Evolutionary conservation across 2,113 vertebrate species (phyloP), one percentile per base, ranked within the genome.

Genomic region (Takifugu bimaculatus): DNA sequence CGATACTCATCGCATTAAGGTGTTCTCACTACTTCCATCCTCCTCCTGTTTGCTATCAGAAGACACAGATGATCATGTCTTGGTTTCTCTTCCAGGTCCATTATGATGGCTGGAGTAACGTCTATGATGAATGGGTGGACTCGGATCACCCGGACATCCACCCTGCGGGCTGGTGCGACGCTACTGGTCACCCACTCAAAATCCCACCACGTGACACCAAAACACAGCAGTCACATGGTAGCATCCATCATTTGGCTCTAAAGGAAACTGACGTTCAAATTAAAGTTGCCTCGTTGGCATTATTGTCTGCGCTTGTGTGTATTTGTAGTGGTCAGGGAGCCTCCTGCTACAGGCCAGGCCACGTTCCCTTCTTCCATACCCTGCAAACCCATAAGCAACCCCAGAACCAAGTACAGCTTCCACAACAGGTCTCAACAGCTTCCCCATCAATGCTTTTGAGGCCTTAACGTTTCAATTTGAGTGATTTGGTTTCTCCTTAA

Each of bases 111-210:
- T 99, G 96, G 94, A 98, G 91, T 86, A 93, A 97, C 0, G 71
- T 94, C 58, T 98, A 95, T 59, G 96, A 98, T 70, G 96, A 98
- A 90, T 99, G 97, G 97, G 92, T 96, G 57, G 97, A 99, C 43
- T 93, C 93, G 0, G 97, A 99, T 86, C 93, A 98, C 70, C 94
- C 94, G 0, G 97, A 99, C 76, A 90, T 99, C 77, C 96, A 99
- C 62, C 97, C 96, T 0, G 93, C 90, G 0, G 95, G 94, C 85
- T 99, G 97, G 97, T 98, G 96, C 79, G 94, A 94, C 57, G 92
- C 90, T 70, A 98, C 97, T 0, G 92, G 92, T 60, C 96, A 99
- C 74, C 92, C 93, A 0, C 75, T 99, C 49, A 95, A 97, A 81
- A 90, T 93, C 55, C 93, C 96, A 60, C 92, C 95, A 27, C 91